These are phyloP conservation scores for Macrobrachium nipponense DNA, from an alignment of 1,140 invertebrate species.

Conservation along the genomic window DNA sequence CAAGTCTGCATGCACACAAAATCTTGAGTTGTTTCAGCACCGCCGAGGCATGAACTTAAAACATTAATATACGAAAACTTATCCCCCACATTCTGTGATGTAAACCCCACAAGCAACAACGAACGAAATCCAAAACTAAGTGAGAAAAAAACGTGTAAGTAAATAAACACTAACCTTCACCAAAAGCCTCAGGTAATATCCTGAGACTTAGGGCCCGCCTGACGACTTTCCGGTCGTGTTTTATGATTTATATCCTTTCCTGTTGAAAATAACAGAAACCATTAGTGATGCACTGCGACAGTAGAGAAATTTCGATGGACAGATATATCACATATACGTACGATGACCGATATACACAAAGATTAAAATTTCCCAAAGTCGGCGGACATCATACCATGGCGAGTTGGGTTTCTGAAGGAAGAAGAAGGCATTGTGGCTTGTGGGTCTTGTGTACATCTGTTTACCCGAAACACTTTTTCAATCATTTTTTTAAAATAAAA, in stretches of 20 bases:
- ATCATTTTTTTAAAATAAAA: no score
- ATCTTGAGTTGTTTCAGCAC: no score
- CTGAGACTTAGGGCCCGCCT: conserved; percentile 93
- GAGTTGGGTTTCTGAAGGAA: conserved; percentile 17
- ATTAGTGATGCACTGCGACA: not conserved
- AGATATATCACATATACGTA: not conserved
- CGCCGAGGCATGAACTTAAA: no score
- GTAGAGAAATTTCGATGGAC: not conserved
- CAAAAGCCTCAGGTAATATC: conserved; percentile 95
- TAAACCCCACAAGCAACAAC: not conserved
- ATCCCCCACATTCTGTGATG: not conserved
- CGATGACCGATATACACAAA: not conserved
- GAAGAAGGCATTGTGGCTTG: conserved; percentile 47
- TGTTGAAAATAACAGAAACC: conserved; percentile 76
- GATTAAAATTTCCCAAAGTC: not conserved
- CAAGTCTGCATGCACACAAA: no score
- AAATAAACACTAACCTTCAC: conserved; percentile 92
- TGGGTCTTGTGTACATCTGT: conserved; percentile 36
- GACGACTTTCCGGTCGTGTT: conserved; percentile 97
- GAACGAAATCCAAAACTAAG: not conserved
- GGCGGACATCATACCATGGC: conserved; percentile 33
- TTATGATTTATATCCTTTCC: conserved; percentile 99
- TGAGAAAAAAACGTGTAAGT: not conserved
- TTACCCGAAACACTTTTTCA: no score
- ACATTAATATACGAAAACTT: no score